These are phyloP conservation scores for Alouatta palliata DNA, from an alignment of 2,113 vertebrate species.

Conservation along the genomic window DNA sequence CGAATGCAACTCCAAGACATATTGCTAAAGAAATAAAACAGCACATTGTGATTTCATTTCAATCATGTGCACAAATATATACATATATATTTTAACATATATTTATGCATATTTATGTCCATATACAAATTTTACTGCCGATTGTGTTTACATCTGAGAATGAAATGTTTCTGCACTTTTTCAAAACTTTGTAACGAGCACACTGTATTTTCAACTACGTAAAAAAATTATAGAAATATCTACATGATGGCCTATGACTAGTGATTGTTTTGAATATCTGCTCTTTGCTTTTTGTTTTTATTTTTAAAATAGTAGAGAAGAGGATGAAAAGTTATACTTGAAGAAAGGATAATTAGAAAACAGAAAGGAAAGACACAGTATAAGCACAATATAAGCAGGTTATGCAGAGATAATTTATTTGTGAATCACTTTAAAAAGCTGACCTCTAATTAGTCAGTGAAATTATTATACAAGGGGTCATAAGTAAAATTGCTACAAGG, in stretches of 20 bases:
- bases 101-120: neutral
- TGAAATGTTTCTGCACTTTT: neutral
- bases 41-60: conserved; percentile 5
- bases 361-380: neutral
- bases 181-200: neutral
- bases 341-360: neutral
- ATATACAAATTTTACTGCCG: neutral
- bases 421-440: neutral
- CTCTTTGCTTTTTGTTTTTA: neutral
- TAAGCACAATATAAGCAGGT: neutral
- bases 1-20: neutral
- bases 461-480: neutral
- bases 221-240: neutral
- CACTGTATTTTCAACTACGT: neutral
- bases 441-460: neutral
- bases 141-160: neutral
- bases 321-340: neutral
- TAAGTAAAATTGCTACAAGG: neutral
- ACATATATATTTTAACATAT: neutral
- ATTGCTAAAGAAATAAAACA: neutral
- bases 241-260: neutral
- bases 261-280: neutral
- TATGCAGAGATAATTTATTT: neutral
- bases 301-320: neutral
- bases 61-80: neutral